phyloP scores from a whole-genome alignment of 1,140 invertebrate genomes.

The Sitophilus oryzae region DNA sequence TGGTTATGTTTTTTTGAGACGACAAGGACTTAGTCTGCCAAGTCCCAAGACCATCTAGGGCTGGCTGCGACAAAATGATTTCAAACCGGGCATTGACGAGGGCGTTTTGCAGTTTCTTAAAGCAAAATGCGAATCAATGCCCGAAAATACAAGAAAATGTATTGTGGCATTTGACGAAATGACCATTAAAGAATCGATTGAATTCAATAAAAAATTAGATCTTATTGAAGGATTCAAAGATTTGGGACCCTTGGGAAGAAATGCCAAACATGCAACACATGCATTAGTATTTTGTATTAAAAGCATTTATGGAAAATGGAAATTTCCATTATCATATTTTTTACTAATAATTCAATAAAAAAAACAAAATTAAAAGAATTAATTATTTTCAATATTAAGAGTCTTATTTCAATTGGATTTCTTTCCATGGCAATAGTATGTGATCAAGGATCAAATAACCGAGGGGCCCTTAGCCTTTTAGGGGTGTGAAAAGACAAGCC shows the following conservation, averaged over 20 bases:
- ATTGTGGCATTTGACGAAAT: constrained; percentile 3
- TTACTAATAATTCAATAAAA: no score
- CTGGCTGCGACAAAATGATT: not conserved
- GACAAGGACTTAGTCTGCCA: not conserved
- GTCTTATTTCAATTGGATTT: no score
- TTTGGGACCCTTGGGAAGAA: not conserved
- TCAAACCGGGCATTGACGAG: not conserved
- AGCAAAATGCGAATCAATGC: not conserved
- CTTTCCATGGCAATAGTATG: no score
- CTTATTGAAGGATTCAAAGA: not conserved
- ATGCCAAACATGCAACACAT: not conserved
- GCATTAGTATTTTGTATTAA: constrained; percentile 1
- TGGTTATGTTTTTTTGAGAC: not conserved
- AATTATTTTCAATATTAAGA: no score
- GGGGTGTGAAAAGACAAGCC: no score
- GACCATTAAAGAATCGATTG: not conserved
- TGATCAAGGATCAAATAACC: no score
- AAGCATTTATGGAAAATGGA: not conserved
- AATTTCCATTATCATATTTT: not conserved
- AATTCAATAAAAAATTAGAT: constrained; percentile 6
- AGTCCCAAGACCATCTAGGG: no score
- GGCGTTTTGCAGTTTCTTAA: not conserved
- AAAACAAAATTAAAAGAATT: no score
- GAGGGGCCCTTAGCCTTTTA: no score
- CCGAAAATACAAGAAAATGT: not conserved